These are phyloP conservation scores for Chrysotoxum bicinctum DNA, from an alignment of 2,888 invertebrate genomes.

Conservation along the genomic window DNA sequence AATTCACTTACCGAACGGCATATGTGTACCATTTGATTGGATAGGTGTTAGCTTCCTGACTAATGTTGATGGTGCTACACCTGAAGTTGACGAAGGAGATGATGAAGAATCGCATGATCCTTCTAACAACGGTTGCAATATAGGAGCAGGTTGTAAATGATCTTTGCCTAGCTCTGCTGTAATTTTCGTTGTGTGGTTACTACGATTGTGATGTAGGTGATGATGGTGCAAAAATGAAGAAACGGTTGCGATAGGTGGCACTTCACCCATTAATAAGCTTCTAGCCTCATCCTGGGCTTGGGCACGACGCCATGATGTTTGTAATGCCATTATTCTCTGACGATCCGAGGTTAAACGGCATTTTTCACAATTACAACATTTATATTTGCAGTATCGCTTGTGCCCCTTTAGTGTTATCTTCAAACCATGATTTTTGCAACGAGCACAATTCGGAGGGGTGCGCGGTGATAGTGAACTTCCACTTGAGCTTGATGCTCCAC, in stretches of 20 bases:
- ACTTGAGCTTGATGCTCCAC: constrained; percentile 82
- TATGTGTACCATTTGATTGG: constrained; percentile 82
- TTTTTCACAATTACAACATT: constrained; percentile 92
- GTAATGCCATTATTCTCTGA: constrained; percentile 94
- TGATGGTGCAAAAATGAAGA: constrained; percentile 76
- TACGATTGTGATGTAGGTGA: constrained; percentile 82
- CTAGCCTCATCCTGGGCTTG: constrained; percentile 92
- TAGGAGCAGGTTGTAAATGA: constrained; percentile 78
- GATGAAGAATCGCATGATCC: constrained; percentile 85
- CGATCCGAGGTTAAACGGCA: constrained; percentile 93
- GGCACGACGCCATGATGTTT: constrained; percentile 91
- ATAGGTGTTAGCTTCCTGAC: constrained; percentile 81
- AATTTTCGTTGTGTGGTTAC: constrained; percentile 77
- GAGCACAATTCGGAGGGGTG: constrained; percentile 95
- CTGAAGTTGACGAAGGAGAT: constrained; percentile 84
- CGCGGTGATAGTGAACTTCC: constrained; percentile 86
- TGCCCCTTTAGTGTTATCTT: constrained; percentile 95
- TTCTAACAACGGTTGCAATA: constrained; percentile 78
- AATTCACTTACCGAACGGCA: constrained; percentile 78
- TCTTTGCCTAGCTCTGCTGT: constrained; percentile 74
- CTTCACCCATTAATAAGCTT: constrained; percentile 82
- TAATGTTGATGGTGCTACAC: constrained; percentile 78
- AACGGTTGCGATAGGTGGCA: constrained; percentile 80
- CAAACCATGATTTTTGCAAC: constrained; percentile 95
- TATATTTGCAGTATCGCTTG: constrained; percentile 94